These are phyloP conservation scores for Zygothrica quintamaculata DNA, from an alignment of 2,888 invertebrate species.

Conservation along the genomic window DNA sequence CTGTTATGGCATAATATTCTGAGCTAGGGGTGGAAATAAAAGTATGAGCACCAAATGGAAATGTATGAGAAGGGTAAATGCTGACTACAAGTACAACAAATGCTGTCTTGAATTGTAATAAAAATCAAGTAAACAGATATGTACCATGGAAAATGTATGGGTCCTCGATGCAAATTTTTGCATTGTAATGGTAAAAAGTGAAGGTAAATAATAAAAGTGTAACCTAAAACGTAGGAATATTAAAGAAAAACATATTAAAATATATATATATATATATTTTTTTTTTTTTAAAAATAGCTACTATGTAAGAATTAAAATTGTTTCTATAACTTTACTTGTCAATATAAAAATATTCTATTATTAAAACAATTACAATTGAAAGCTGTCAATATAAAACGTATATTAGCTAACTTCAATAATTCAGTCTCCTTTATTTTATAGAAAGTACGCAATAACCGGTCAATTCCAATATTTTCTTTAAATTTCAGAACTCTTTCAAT, in stretches of 20 bases:
- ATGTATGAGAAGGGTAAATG: conserved; percentile 25
- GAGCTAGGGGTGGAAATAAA: conserved; percentile 44
- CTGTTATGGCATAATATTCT: conserved; percentile 41
- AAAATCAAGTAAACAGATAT: conserved; percentile 54
- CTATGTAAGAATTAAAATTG: too few relatives aligned
- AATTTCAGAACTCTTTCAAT: neutral
- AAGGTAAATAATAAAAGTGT: conserved; percentile 1
- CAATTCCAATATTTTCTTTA: neutral
- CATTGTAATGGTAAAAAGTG: conserved; percentile 12
- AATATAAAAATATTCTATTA: neutral
- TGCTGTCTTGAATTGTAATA: conserved; percentile 44
- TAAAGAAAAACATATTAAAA: too few relatives aligned
- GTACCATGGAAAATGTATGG: conserved; percentile 38
- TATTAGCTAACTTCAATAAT: neutral
- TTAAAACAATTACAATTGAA: neutral
- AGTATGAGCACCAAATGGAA: conserved; percentile 1
- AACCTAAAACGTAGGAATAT: neutral
- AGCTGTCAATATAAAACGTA: neutral
- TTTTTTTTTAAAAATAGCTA: too few relatives aligned
- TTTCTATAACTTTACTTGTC: too few relatives aligned
- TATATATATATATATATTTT: too few relatives aligned
- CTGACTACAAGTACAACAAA: conserved; percentile 36
- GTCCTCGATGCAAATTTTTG: conserved; percentile 31
- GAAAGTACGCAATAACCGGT: conserved; percentile 1
- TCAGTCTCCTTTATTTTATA: conserved; percentile 9